phyloP scores from a whole-genome alignment of 1,140 invertebrate genomes.

The Carposina sasakii region DNA sequence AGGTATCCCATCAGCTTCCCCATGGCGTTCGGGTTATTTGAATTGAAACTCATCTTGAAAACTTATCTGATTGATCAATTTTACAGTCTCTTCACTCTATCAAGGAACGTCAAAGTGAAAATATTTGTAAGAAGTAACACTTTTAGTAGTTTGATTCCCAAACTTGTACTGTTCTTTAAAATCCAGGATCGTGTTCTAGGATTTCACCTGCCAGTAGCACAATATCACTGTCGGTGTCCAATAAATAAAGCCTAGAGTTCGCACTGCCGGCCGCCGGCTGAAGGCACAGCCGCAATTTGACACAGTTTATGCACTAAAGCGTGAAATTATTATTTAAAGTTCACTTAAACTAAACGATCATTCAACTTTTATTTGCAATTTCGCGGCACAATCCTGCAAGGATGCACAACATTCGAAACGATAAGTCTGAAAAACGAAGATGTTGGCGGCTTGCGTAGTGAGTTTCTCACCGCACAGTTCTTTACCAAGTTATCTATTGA shows the following conservation, averaged over 20 bases:
- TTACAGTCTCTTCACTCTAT: conserved; percentile 17
- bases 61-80: conserved; percentile 18
- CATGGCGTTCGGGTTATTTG: conserved; percentile 65
- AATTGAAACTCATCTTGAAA: conserved; percentile 70
- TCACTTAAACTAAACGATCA: conserved; percentile 25
- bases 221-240: conserved; percentile 38
- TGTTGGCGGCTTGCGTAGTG: conserved; percentile 62
- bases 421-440: conserved; percentile 40
- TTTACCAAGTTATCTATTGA: conserved; percentile 69
- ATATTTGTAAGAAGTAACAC: conserved; percentile 46
- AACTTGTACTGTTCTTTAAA: conserved; percentile 37
- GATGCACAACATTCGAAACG: conserved; percentile 56
- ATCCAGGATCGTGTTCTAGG: conserved; percentile 59
- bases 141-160: conserved; percentile 38
- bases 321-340: conserved; percentile 20
- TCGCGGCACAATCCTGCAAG: conserved; percentile 46
- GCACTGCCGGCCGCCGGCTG: background rate
- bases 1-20: conserved; percentile 68
- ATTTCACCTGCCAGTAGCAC: conserved; percentile 37
- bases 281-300: conserved; percentile 30
- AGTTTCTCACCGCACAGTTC: conserved; percentile 55
- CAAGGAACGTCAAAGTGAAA: conserved; percentile 62
- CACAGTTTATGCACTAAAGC: conserved; percentile 34
- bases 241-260: background rate
- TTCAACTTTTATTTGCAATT: conserved; percentile 44